These are phyloP conservation scores for Coptodon rendalli DNA, from an alignment of 2,113 vertebrate species.

Conservation along the genomic window DNA sequence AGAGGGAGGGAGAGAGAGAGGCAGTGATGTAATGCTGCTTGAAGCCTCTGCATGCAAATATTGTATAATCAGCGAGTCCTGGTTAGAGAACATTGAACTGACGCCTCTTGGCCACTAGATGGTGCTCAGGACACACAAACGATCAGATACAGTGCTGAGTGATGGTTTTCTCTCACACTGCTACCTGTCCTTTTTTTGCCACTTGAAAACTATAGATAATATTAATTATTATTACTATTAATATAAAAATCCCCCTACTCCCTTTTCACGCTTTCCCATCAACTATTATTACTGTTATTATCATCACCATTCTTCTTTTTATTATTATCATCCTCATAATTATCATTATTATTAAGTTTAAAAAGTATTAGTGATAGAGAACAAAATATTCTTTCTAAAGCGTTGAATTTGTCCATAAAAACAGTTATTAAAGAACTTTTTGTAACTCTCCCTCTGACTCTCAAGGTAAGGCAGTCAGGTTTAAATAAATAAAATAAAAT, in stretches of 20 bases:
- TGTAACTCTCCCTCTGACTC: neutral
- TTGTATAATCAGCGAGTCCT: neutral
- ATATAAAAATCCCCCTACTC: neutral
- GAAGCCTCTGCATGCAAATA: neutral
- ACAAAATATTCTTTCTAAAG: neutral
- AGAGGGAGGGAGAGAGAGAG: fast-evolving
- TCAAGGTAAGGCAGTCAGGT: neutral
- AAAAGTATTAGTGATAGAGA: neutral
- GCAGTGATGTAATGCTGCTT: constrained; percentile 18
- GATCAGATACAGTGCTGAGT: neutral
- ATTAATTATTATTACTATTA: fast-evolving
- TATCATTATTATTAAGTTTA: neutral
- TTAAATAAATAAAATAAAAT: neutral
- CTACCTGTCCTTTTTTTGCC: neutral
- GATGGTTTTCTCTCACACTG: neutral
- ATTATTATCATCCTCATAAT: neutral
- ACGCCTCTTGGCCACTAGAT: constrained; percentile 37
- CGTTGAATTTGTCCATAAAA: neutral
- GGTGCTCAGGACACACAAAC: neutral
- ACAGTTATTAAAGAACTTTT: neutral
- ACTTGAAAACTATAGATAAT: neutral
- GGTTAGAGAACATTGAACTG: neutral
- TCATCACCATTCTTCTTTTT: neutral
- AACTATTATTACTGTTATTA: neutral
- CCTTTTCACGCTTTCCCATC: neutral